Conservation (phyloP, 92 coral and sea anemone species). For the Parazoanthus darwini region DNA sequence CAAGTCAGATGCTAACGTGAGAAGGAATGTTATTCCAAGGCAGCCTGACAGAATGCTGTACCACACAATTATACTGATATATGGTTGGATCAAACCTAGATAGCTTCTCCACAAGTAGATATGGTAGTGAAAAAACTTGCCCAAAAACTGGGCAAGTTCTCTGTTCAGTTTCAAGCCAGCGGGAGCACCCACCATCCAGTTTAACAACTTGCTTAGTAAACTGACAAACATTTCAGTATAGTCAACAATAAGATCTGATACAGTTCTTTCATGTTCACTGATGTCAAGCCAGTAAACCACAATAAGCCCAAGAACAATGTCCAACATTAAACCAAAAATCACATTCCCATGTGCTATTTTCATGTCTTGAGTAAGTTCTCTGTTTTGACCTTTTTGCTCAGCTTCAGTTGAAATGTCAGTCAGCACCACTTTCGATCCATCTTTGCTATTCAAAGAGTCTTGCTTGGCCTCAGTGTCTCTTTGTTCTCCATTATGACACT, state of each 20-base stretch:
- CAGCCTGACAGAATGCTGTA: conserved; percentile 78
- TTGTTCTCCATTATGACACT: not conserved
- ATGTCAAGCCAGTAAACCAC: conserved; percentile 59
- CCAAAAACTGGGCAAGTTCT: conserved; percentile 78
- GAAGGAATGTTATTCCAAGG: conserved; percentile 82
- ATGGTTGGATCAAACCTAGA: conserved; percentile 72
- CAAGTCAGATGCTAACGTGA: no score
- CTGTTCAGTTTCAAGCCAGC: conserved; percentile 93
- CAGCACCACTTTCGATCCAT: not conserved
- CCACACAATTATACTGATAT: conserved; percentile 74
- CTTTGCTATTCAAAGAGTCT: not conserved
- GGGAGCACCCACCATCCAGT: conserved; percentile 93
- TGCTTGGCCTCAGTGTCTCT: not conserved
- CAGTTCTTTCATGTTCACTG: conserved; percentile 34
- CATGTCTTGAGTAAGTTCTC: not conserved
- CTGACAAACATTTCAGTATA: conserved; percentile 77
- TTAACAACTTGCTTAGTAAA: conserved; percentile 60
- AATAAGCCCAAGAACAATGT: conserved; percentile 68
- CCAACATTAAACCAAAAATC: conserved; percentile 44
- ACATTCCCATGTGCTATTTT: conserved; percentile 27
- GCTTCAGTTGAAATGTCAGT: not conserved
- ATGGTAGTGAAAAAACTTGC: conserved; percentile 87
- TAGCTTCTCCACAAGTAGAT: conserved; percentile 91
- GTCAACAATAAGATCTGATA: conserved; percentile 62
- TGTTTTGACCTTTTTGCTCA: not conserved